Percentiles rank a stretch among this genome's conserved stretches.
Conservation (phyloP, 2,888 invertebrate genomes). For the Hirtodrosophila histrioides region DNA sequence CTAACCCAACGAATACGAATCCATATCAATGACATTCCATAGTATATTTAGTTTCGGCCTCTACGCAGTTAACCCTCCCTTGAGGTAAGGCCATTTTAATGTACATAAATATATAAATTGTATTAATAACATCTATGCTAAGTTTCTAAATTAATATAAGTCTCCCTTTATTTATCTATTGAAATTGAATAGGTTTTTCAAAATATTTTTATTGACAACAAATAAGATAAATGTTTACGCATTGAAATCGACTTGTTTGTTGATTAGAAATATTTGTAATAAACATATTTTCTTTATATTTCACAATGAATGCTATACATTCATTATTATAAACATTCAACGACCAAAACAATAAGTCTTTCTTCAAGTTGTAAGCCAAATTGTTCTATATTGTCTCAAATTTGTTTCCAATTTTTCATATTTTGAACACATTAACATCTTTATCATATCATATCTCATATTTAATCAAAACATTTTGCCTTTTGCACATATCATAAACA, state of each 20-base stretch:
- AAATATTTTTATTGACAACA: too few species aligned
- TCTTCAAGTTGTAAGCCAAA: not conserved
- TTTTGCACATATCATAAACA: constrained; percentile 25
- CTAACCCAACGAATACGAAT: constrained; percentile 81
- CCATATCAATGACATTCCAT: constrained; percentile 82
- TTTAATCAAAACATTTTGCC: not conserved
- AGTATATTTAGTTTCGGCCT: constrained; percentile 23
- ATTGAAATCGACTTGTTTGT: too few species aligned
- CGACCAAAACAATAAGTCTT: not conserved
- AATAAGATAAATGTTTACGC: too few species aligned
- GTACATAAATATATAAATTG: constrained; percentile 34
- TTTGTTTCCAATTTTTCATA: not conserved
- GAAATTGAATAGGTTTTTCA: too few species aligned
- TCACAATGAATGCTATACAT: too few species aligned
- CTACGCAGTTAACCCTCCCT: constrained; percentile 2
- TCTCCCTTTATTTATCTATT: too few species aligned
- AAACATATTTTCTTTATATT: too few species aligned
- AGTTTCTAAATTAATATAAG: not conserved
- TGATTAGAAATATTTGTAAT: too few species aligned
- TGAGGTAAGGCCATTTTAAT: constrained; percentile 22
- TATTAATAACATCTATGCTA: constrained; percentile 16
- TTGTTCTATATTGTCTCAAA: too few species aligned
- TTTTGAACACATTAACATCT: not conserved
- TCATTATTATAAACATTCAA: not conserved
- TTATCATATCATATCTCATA: not conserved